Base-by-base conservation (phyloP, 2,113 vertebrate species). In the Lepus timidus region DNA sequence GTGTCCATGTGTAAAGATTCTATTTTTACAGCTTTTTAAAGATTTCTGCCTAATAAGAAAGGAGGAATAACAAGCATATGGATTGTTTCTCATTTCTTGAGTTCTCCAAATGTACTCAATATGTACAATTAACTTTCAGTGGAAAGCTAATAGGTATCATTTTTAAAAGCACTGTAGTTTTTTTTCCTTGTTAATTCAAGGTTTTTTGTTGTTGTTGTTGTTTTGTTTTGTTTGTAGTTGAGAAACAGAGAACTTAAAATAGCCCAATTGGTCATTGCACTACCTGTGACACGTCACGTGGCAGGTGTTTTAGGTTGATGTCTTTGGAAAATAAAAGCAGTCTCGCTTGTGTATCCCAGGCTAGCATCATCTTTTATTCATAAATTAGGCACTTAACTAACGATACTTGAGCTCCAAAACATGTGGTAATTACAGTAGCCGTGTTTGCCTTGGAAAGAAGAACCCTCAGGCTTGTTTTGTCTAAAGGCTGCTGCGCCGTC, bases 51-150 rank as follows among this genome's bases (percentile, higher is more conserved):
- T 94, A 76, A 87, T 90, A 65, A 36, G 27, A 76, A 1, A 36
- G 31, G 22, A 67, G 16, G 79, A 90, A 36, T 83, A 73, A 82
- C 1, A 2, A 87, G 65, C 27, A 67, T 4, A n/a, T 6, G 13
- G 65, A 71, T 55, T 4, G 0, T 31, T 83, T 93, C 31, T 19
- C 71, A 51, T 44, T 73, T 94, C 68, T 51, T 71, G 11, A 70
- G 61, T 82, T 93, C 93, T 92, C 61, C 52, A 49, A 70, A 27
- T 79, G 16, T 81, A 83, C 74, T 85, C 85, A 88, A 85, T 87
- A 44, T 44, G 27, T 61, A 85, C 17, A 39, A 13, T 61, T 88
- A 27, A 83, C 92, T 87, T 55, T 6, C n/a, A 81, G 80, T 82
- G n/a, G 80, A 85, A 92, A 91, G 19, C 23, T 91, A 80, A 33